Evolutionary conservation across 2,888 invertebrate genomes (phyloP).

Genomic region (Leptinotarsa rubiginosa): DNA sequence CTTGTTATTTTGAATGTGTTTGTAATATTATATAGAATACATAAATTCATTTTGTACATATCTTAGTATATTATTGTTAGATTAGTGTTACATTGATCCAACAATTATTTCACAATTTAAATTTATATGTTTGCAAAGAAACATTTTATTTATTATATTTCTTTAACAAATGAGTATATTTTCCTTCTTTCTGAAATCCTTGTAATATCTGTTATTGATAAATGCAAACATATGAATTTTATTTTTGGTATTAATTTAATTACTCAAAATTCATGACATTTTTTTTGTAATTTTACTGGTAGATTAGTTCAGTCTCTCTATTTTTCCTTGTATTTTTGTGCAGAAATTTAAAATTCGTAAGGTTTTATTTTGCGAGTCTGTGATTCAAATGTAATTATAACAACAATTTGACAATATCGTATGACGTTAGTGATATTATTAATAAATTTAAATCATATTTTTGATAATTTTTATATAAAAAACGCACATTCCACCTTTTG

Average conservation of each 20-base stretch:
- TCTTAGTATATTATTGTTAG: constrained; percentile 48
- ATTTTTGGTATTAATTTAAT: constrained; percentile 24
- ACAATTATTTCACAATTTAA: constrained; percentile 39
- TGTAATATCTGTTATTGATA: constrained; percentile 29
- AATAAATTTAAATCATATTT: constrained; percentile 45
- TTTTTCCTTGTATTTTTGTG: constrained; percentile 42
- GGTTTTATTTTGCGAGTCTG: constrained; percentile 56
- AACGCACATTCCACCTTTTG: constrained; percentile 49
- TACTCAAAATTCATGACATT: constrained; percentile 41
- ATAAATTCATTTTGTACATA: constrained; percentile 52
- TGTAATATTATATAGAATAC: constrained; percentile 59
- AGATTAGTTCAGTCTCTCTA: constrained; percentile 41
- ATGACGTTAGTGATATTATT: constrained; percentile 48
- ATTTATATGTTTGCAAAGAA: constrained; percentile 42
- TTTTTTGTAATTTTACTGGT: constrained; percentile 35
- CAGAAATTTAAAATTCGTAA: constrained; percentile 32
- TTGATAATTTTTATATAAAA: constrained; percentile 45
- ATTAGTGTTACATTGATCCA: constrained; percentile 44
- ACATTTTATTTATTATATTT: constrained; percentile 40
- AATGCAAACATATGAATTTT: constrained; percentile 38
- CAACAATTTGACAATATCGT: constrained; percentile 47
- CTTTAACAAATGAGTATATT: constrained; percentile 20
- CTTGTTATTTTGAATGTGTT: constrained; percentile 56
- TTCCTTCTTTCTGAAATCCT: constrained; percentile 20
- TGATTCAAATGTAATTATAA: constrained; percentile 56